phyloP scores from a whole-genome alignment of 2,888 invertebrate species.

The Homarus gammarus region DNA sequence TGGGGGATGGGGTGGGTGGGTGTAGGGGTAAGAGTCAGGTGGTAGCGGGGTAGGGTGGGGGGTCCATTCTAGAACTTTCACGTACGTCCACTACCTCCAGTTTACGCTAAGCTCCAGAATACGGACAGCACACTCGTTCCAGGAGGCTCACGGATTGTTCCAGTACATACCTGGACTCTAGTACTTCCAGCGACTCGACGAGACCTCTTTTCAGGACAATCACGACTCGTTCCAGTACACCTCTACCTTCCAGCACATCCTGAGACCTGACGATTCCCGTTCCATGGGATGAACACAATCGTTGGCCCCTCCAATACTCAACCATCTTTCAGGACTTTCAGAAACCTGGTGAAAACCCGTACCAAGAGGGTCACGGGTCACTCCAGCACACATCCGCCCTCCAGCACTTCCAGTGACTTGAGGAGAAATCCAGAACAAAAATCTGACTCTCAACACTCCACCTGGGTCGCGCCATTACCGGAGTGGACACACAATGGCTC shows the following conservation, averaged over 20 bases:
- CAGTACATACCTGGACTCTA: neutral
- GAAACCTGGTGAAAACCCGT: neutral
- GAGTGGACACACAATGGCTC: neutral
- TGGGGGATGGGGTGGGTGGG: no score
- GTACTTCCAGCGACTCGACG: no score
- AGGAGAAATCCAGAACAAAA: neutral
- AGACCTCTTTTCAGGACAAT: no score
- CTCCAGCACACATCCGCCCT: neutral
- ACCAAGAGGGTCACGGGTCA: neutral
- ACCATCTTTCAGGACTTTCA: neutral
- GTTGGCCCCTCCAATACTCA: neutral
- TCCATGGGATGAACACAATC: neutral
- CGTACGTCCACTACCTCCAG: neutral
- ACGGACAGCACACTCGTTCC: neutral
- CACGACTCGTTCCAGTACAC: no score
- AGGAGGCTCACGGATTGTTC: neutral
- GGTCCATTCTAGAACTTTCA: neutral
- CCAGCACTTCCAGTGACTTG: conserved; percentile 1
- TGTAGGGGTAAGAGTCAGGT: no score
- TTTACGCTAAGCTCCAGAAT: neutral
- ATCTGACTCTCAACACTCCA: neutral
- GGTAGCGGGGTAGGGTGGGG: neutral
- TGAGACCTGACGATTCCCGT: neutral
- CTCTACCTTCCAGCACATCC: neutral
- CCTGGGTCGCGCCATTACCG: neutral